Base-by-base conservation (phyloP, 2,888 invertebrate genomes). In the Caenorhabditis plicata region DNA sequence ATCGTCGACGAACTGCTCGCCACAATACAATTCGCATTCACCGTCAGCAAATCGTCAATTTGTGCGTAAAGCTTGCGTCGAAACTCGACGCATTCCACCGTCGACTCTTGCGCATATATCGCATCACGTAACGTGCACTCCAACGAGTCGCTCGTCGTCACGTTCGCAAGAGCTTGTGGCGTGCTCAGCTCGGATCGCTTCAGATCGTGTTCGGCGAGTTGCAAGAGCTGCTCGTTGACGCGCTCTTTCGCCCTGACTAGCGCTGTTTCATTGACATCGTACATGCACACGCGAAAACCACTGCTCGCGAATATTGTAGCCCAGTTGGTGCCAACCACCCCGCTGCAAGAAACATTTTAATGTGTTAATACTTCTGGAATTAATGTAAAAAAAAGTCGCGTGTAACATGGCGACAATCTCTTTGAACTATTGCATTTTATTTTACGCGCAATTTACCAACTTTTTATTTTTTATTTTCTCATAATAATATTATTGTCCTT, bases 1-100 rank as follows among this genome's bases (percentile, higher is more conserved):
- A 92, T 90, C 1, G 92, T 92, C 42, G 92, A 93, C 0, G 94
- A 92, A 0, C 95, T 95, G 74, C 92, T 92, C 0, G 93, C 91
- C 5, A 94, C 80, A 69, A 95, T 82, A 20, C 77, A 75, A 8
- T 47, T 38, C 7, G 51, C 41, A 0, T 32, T 56, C 7, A 57
- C 63, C n/a, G n/a, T n/a, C n/a, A n/a, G n/a, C 8, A 58, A 25
- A 2, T 35, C 38, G 41, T 95, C 94, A 38, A 94, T 82, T 56
- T 89, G 86, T 50, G 84, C 83, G 82, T 88, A 93, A 7, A 94
- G 86, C 76, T 62, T 87, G 61, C 87, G 86, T 81, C 96, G 95
- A 73, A 93, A 81, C 0, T 90, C 88, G 23, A 94, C 82, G 67
- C 87, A 87, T 84, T 96, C 95, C 2, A 93, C 92, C 1, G 94